Base-by-base conservation (phyloP, 2,797 vertebrate species). In the Gastrophryne carolinensis region DNA sequence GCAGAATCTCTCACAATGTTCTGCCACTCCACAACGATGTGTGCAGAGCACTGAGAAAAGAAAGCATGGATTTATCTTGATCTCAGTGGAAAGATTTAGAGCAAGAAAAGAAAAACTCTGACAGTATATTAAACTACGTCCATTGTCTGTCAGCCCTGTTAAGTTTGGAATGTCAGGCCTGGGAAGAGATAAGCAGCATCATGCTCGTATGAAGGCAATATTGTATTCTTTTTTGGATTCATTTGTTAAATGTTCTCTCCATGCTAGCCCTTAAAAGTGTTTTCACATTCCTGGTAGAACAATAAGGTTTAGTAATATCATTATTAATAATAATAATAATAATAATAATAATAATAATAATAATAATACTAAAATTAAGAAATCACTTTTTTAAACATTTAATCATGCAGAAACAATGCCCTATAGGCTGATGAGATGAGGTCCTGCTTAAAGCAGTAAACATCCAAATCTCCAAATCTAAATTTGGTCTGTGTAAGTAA, bases 51-150 rank as follows among this genome's bases (percentile, higher is more conserved):
- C 80, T 74, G 39, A 83, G 81, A 57, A 80, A 64, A 86, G 86
- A 85, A 88, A 80, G 86, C 65, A 82, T 10, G 11, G 83, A 80
- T 90, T 89, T 88, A 87, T 90, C 87, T 90, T 72, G 72, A 83
- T 88, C 86, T 88, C 84, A 87, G 86, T 84, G 88, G 85, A 86
- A 84, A 84, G 88, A 85, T 88, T 90, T 88, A 87, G 78, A 85
- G 83, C 86, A 83, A 0, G 21, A 81, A 84, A 87, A 88, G 82
- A 86, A 83, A 0, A 24, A 80, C 83, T 86, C 80, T 80, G 82
- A 82, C 65, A 11, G 70, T 89, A 82, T 85, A 82, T 90, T 85
- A 88, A 86, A 34, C 84, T 83, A 82, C 82, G 86, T 84, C 86
- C 86, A 84, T 86, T 90, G 88, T 87, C 86, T 90, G 89, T 88